Evolutionary conservation across 2,888 invertebrate genomes (phyloP).

Genomic region (Troilus luridus): DNA sequence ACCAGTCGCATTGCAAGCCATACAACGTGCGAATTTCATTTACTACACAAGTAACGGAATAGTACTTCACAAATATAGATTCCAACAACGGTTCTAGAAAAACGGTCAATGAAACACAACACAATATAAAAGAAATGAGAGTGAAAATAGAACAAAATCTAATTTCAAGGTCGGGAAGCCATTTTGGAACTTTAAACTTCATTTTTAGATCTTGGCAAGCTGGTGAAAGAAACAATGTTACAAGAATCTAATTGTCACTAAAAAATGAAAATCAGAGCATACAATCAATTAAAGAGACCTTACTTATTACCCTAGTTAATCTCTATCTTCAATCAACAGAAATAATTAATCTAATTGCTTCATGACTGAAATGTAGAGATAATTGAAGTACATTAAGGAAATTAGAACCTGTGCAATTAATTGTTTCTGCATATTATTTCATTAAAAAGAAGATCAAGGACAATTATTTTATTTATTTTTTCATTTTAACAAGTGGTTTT

Average conservation of each 20-base stretch:
- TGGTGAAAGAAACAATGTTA: not conserved
- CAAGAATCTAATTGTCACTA: not conserved
- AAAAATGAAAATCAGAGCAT: not conserved
- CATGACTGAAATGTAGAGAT: not conserved
- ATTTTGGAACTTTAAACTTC: constrained; percentile 22
- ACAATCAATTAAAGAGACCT: not conserved
- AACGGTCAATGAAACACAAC: constrained; percentile 35
- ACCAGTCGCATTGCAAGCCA: constrained; percentile 67
- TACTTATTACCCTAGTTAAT: not conserved
- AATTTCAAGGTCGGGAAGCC: constrained; percentile 53
- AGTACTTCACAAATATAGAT: constrained; percentile 1
- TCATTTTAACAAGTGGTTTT: too few relatives aligned
- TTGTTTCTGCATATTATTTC: not conserved
- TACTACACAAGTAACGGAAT: not conserved
- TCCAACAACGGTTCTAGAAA: constrained; percentile 53
- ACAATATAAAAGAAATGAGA: constrained; percentile 33
- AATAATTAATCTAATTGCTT: constrained; percentile 51
- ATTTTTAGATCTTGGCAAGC: not conserved
- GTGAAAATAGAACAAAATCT: constrained; percentile 52
- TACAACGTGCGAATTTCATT: not conserved
- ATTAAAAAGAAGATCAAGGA: not conserved
- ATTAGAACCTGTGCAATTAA: not conserved
- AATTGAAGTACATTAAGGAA: constrained; percentile 3
- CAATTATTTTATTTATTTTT: not conserved
- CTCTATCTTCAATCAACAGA: not conserved